These are phyloP conservation scores for Brachionus calyciflorus DNA, from an alignment of 1,140 invertebrate genomes.

Conservation along the genomic window DNA sequence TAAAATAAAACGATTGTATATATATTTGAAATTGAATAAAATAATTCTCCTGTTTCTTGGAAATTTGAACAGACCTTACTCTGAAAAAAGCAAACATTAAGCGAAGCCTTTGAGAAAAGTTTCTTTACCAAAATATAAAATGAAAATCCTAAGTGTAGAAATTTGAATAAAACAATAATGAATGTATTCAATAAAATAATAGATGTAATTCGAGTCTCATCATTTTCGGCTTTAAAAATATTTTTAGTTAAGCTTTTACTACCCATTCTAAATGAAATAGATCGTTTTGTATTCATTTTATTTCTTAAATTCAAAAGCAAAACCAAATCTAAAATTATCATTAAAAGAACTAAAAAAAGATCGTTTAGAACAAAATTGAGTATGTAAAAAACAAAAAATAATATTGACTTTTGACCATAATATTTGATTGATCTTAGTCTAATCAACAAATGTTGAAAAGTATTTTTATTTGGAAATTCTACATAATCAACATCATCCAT, in stretches of 20 bases:
- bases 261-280: background rate
- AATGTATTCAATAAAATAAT: background rate
- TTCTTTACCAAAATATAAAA: background rate
- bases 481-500: background rate
- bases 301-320: background rate
- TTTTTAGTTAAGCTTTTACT: background rate
- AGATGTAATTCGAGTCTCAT: background rate
- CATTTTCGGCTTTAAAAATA: too few species aligned
- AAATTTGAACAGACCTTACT: background rate
- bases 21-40: constrained; percentile 6
- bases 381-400: background rate
- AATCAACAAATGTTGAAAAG: background rate
- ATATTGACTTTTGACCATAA: background rate
- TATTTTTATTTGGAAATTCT: constrained; percentile 1
- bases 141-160: background rate
- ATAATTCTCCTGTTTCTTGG: background rate
- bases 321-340: background rate
- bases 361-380: background rate
- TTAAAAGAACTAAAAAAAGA: background rate
- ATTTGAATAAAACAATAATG: background rate
- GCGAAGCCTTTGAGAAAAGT: background rate
- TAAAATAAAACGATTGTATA: background rate
- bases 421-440: background rate
- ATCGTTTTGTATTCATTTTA: background rate
- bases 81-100: background rate